Evolutionary conservation across 2,113 vertebrate genomes (phyloP), one percentile per base, ranked within the genome.

Genomic region (Lasiurus borealis): DNA sequence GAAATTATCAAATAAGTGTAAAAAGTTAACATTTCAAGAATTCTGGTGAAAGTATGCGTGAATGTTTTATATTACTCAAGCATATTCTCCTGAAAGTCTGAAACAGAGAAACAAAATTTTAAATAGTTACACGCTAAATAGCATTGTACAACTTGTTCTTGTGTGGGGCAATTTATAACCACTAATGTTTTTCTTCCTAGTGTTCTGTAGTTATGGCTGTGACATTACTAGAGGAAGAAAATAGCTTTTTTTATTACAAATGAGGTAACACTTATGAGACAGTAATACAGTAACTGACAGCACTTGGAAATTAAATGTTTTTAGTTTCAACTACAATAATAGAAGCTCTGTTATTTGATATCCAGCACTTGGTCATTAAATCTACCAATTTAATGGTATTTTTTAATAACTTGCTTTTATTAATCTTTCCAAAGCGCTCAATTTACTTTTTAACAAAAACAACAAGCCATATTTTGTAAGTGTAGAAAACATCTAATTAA

Each of bases 381-480:
- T 50, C 81, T 57, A 87, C 27, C 50, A 83, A 31, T 18, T 46
- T n/a, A 23, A 78, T 68, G 59, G 11, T 50, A 87, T 90, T 71
- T 54, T 54, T 82, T 62, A 29, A 54, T 88, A 88, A 91, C 54
- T 54, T 59, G 34, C 5, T 72, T 83, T 93, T 78, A 80, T 50
- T 57, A 87, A 52, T 29, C 66, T 80, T 90, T 90, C 34, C 25
- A 93, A 75, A 78, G 48, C 14, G 21, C 68, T 52, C 50, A 18
- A 36, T 59, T 90, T 68, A 94, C 64, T 85, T 88, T 77, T 83
- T 78, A 29, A 25, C 6, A 90, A 95, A 88, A 34, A 90, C 21
- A 88, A 85, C 9, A 91, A 85, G 88, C 57, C 8, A 0, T 75
- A 90, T 71, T 81, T 83, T 59, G 8, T 50, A 93, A 90, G 29